Evolutionary conservation across 2,113 vertebrate species (phyloP), one percentile per base, ranked within the genome.

Genomic region (Ellobius talpinus): DNA sequence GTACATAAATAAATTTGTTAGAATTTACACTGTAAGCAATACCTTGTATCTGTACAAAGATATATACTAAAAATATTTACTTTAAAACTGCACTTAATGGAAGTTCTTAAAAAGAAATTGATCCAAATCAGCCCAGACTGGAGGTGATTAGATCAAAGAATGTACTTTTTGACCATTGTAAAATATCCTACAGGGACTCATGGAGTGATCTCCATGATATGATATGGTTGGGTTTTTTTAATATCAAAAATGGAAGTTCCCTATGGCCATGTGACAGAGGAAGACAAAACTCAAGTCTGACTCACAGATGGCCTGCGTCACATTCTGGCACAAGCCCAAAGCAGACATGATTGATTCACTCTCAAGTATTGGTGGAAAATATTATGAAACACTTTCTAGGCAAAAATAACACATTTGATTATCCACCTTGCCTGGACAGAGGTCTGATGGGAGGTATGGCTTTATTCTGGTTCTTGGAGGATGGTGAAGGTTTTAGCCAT

Each of bases 371-470:
- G 73, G 50, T 89, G 66, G 78, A 74, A 94, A 91, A 52, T 24
- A 58, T 7, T 13, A 1, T 76, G 31, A n/a, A 79, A 72, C 36
- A 14, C n/a, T 33, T 79, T 17, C 70, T 52, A 45, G 68, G 50
- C 7, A 90, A 94, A 94, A 94, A 58, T 74, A 76, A n/a, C n/a
- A 82, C n/a, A 63, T 86, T 50, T 39, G 31, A 85, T 88, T 79
- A 45, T 36, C 7, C 14, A 36, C n/a, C 73, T 94, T 81, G 7
- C 16, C 55, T 79, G 31, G 21, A 79, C 26, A 90, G n/a, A 74
- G 81, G 76, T 24, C 90, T n/a, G 24, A n/a, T 50, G 14, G 88
- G 63, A 94, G n/a, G 11, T 6, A 47, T 16, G 13, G 68, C 24
- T 66, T 74, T 33, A 72, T 14, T 11, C 68, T 77, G 33, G 73